Evolutionary conservation across 2,888 invertebrate species (phyloP).

Genomic region (Apamea sordens): DNA sequence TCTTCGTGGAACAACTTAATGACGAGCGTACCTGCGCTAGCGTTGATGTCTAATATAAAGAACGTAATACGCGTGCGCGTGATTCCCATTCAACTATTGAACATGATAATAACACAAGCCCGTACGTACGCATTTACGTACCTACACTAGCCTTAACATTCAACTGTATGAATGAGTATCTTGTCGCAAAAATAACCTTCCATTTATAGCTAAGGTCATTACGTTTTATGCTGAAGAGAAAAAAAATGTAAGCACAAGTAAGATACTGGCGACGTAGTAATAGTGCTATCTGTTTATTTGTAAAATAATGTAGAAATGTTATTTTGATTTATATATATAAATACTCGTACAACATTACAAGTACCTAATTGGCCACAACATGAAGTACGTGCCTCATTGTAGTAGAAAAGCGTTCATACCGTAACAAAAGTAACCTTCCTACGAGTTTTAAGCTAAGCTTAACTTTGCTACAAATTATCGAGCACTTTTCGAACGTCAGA

Average conservation of each 20-base stretch:
- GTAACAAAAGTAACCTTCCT: neutral
- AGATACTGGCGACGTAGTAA: slow-evolving; percentile 4
- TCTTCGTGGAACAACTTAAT: slow-evolving; percentile 22
- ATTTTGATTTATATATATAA: neutral
- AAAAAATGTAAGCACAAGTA: slow-evolving; percentile 12
- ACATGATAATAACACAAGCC: slow-evolving; percentile 48
- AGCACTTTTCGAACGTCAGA: neutral
- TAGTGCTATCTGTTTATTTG: slow-evolving; percentile 13
- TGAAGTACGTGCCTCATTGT: neutral
- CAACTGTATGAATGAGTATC: slow-evolving; percentile 52
- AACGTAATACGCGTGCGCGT: slow-evolving; percentile 63
- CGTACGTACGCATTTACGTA: slow-evolving; percentile 28
- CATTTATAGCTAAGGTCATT: slow-evolving; percentile 46
- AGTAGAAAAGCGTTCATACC: neutral
- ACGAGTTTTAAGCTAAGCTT: neutral
- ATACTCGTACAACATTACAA: neutral
- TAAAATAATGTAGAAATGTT: slow-evolving; percentile 6
- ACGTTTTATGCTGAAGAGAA: slow-evolving; percentile 8
- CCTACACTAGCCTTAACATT: slow-evolving; percentile 33
- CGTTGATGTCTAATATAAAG: slow-evolving; percentile 72
- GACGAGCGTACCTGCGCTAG: slow-evolving; percentile 44
- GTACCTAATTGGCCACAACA: neutral
- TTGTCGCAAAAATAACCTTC: slow-evolving; percentile 54
- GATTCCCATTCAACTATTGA: slow-evolving; percentile 54
- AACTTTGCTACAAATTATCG: neutral